Conservation (phyloP, 23 tunicate species). For the Halocynthia roretzi region DNA sequence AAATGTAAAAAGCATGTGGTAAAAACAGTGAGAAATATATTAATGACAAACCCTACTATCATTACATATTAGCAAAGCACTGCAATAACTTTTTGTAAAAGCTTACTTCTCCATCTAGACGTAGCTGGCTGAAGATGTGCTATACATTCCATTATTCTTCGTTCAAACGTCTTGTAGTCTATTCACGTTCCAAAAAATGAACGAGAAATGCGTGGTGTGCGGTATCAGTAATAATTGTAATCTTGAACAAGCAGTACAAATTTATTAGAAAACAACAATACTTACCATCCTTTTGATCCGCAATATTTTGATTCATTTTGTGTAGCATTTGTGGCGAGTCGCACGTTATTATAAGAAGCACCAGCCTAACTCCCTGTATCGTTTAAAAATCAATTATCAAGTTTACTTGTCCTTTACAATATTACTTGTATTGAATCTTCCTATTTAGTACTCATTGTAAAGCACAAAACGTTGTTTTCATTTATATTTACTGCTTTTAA, state of each 20-base stretch:
- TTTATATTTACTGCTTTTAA: too few species aligned
- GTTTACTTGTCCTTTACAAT: too few species aligned
- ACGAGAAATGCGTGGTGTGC: too few species aligned
- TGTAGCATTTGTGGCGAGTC: slow-evolving; percentile 13
- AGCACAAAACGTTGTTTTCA: too few species aligned
- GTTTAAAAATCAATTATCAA: not conserved
- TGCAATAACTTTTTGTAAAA: not conserved
- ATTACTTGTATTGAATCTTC: too few species aligned
- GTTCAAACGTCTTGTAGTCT: slow-evolving; percentile 83
- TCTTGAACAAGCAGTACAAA: too few species aligned
- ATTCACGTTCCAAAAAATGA: too few species aligned
- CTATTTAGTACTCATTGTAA: too few species aligned
- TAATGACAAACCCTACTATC: not conserved
- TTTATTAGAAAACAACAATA: too few species aligned
- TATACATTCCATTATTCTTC: slow-evolving; percentile 83
- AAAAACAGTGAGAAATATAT: not conserved
- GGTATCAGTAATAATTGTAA: too few species aligned
- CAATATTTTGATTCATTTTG: slow-evolving; percentile 24
- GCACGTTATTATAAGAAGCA: not conserved
- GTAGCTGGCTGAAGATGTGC: slow-evolving; percentile 71
- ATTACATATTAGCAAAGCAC: not conserved
- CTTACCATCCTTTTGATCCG: slow-evolving; percentile 24
- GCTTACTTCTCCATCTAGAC: slow-evolving; percentile 80
- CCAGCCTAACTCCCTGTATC: not conserved
- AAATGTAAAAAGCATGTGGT: not conserved